Base-by-base conservation (phyloP, 2,888 invertebrate genomes). In the Calameuta idolon region DNA sequence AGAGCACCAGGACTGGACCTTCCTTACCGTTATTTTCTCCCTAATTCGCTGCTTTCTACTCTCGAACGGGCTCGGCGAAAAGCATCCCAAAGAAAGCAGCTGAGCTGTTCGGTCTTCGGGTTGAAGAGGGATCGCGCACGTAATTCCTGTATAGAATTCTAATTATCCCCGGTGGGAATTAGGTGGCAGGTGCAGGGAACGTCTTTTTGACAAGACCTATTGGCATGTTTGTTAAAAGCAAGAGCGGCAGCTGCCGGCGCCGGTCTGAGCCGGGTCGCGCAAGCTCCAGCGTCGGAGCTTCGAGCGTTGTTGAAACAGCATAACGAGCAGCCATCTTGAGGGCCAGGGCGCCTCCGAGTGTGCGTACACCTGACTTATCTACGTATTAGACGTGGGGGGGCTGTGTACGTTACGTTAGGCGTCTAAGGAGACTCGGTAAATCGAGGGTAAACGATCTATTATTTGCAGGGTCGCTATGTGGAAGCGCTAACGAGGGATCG, bases 351-450 rank as follows among this genome's bases (percentile, higher is more conserved):
- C 1, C 23, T 55, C 15, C 9, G 9, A 23, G 23, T 55, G 9
- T 55, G 55, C 23, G 55, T 55, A 55, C 0, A 9, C 55, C 55
- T 55, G 23, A 55, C 55, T 23, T 55, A 55, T 55, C 55, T 55
- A 55, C 23, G 55, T 55, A 23, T 55, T 55, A 55, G 55, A 55
- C 23, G 12, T 71, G 1, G 4, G 71, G 4, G 71, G 34, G 3
- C 71, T 34, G 71, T 71, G 71, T 31, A 23, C 33, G 33, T 71
- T 31, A 15, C 15, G 71, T 31, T n/a, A 23, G 71, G 71, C 33
- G 71, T 79, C 76, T 40, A 83, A 88, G 83, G 85, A 82, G 83
- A 84, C 82, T 85, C 81, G 83, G 86, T 87, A 88, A 89, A 89
- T 89, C 89, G 87, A 81, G 81, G 76, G 81, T 81, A 81, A 86